phyloP scores from a whole-genome alignment of 2,113 vertebrate genomes.

The Nesoenas mayeri region DNA sequence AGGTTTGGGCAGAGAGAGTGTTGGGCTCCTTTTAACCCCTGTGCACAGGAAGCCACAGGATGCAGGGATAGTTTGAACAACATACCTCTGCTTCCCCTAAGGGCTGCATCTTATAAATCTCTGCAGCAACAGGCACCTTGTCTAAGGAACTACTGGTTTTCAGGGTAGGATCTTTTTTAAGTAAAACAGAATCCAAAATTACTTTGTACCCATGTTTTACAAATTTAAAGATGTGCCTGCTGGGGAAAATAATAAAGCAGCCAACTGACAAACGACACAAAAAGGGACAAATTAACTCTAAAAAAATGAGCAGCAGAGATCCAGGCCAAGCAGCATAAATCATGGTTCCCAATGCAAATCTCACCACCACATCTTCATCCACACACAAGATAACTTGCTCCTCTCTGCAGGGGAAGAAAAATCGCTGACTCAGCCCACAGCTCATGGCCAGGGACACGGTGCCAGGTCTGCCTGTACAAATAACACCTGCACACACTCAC shows the following conservation, averaged over 20 bases:
- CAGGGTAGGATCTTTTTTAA: neutral
- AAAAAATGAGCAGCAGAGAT: neutral
- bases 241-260: neutral
- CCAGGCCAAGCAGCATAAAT: neutral
- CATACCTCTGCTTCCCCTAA: neutral
- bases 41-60: neutral
- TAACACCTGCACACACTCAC: neutral
- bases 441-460: neutral
- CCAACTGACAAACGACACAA: neutral
- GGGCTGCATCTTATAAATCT: neutral
- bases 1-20: neutral
- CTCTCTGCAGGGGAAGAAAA: neutral
- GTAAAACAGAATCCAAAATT: neutral
- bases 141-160: neutral
- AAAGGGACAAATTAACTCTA: slow-evolving; percentile 28
- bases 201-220: neutral
- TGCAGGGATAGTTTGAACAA: neutral
- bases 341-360: neutral
- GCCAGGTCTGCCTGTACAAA: neutral
- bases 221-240: neutral
- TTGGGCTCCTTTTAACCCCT: neutral
- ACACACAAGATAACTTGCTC: neutral
- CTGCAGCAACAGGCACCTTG: neutral
- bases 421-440: neutral
- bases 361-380: neutral